A percentile compares a stretch with the other conserved stretches of the same genome.
Conservation (phyloP, 1,140 invertebrate genomes). For the Drosophila ironensis region DNA sequence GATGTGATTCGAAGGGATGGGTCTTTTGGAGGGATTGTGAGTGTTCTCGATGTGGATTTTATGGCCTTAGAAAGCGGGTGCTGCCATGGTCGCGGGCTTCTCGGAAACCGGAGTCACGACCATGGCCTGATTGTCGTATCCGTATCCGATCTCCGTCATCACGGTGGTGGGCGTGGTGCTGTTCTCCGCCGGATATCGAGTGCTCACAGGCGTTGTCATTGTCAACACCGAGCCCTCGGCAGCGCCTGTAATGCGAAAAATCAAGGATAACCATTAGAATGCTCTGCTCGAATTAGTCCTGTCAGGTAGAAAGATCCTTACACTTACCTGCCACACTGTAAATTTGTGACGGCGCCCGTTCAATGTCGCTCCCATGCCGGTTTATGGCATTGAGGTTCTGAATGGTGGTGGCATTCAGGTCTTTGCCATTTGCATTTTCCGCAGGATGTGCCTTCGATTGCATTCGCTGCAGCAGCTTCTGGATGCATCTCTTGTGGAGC, state of each 20-base stretch:
- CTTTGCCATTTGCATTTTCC: conserved; percentile 59
- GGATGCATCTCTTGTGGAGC: conserved; percentile 38
- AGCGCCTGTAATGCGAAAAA: conserved; percentile 54
- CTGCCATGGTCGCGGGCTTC: conserved; percentile 42
- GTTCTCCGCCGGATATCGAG: conserved; percentile 78
- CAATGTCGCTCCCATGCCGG: conserved; percentile 60
- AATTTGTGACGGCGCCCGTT: conserved; percentile 72
- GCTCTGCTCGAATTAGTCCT: neutral
- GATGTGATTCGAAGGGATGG: neutral
- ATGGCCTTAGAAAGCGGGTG: conserved; percentile 46
- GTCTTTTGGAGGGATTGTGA: neutral
- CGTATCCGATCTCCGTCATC: conserved; percentile 65
- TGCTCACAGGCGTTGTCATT: conserved; percentile 73
- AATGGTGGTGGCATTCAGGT: conserved; percentile 73
- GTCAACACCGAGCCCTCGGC: conserved; percentile 75
- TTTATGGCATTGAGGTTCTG: conserved; percentile 72
- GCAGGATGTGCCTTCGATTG: conserved; percentile 34
- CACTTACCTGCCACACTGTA: conserved; percentile 76
- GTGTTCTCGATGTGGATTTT: neutral
- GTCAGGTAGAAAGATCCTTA: conserved; percentile 42
- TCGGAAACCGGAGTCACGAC: conserved; percentile 74
- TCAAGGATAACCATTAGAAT: neutral
- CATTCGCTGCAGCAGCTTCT: conserved; percentile 27
- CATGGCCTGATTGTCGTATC: conserved; percentile 77
- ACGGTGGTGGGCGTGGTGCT: conserved; percentile 73